These are phyloP conservation scores for Rhagoletis pomonella DNA, from an alignment of 1,140 invertebrate species.

Conservation along the genomic window DNA sequence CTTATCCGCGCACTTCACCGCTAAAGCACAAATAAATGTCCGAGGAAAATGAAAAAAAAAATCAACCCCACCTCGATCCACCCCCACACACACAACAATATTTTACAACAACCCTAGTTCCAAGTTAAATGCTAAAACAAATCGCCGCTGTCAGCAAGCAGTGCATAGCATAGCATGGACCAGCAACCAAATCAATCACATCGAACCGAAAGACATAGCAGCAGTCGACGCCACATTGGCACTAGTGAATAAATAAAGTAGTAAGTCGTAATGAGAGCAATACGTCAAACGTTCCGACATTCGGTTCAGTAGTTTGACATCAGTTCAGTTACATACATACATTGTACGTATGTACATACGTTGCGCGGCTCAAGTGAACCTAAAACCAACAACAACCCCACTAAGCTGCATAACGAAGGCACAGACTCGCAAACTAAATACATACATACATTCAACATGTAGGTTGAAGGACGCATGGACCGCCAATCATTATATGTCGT, in stretches of 20 bases:
- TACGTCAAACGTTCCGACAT: neutral
- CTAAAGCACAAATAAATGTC: too few relatives aligned
- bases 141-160: neutral
- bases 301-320: neutral
- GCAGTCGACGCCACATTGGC: neutral
- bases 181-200: slow-evolving; percentile 35
- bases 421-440: neutral
- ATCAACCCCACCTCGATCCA: neutral
- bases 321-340: neutral
- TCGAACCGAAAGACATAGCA: neutral
- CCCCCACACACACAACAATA: neutral
- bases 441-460: too few relatives aligned
- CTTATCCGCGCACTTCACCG: too few relatives aligned
- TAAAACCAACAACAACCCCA: neutral
- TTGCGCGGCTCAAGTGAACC: too few relatives aligned
- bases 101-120: too few relatives aligned
- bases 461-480: neutral
- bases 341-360: too few relatives aligned
- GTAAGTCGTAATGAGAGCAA: neutral
- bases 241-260: neutral
- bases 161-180: neutral
- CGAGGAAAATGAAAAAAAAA: neutral
- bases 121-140: neutral
- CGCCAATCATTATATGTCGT: neutral
- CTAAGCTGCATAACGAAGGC: neutral